A percentile compares a stretch with the other conserved stretches of the same genome.
These are phyloP conservation scores for Diadophis punctatus DNA, from an alignment of 2,113 vertebrate genomes.

Conservation along the genomic window DNA sequence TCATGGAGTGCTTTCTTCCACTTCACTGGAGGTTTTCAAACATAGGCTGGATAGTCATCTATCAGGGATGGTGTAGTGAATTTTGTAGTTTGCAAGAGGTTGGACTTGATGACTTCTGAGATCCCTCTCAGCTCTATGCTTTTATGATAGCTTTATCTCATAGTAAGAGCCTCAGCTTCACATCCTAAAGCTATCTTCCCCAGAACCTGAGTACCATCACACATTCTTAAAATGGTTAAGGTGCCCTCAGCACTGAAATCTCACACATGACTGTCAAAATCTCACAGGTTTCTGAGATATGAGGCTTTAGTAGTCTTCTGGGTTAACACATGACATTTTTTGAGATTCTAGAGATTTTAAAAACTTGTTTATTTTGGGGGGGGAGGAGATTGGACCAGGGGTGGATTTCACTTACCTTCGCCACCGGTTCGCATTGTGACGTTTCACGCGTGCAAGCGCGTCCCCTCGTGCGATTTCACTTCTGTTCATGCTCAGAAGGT, in stretches of 20 bases:
- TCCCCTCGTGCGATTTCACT: no score
- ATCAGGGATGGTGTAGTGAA: background rate
- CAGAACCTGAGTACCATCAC: background rate
- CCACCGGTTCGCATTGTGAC: no score
- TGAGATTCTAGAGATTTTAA: background rate
- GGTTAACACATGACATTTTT: background rate
- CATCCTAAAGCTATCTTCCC: background rate
- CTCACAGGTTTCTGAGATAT: background rate
- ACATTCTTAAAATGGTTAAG: background rate
- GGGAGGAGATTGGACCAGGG: background rate
- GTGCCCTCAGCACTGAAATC: background rate
- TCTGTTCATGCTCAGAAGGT: no score
- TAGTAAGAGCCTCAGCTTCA: background rate
- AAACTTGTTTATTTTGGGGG: background rate
- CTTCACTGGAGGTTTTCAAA: background rate
- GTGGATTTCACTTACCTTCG: no score
- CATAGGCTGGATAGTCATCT: background rate
- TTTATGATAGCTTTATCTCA: background rate
- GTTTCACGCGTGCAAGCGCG: no score
- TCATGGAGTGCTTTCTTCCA: background rate
- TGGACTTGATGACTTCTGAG: background rate
- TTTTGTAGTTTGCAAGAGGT: background rate
- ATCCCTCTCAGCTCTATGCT: background rate
- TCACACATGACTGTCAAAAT: background rate
- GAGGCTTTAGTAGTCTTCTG: background rate